Percentiles rank a stretch among this genome's conserved stretches.
Evolutionary conservation across 37 sponge, comb jelly and placozoan genomes (phyloP).

Genomic region (Geodia barretti): DNA sequence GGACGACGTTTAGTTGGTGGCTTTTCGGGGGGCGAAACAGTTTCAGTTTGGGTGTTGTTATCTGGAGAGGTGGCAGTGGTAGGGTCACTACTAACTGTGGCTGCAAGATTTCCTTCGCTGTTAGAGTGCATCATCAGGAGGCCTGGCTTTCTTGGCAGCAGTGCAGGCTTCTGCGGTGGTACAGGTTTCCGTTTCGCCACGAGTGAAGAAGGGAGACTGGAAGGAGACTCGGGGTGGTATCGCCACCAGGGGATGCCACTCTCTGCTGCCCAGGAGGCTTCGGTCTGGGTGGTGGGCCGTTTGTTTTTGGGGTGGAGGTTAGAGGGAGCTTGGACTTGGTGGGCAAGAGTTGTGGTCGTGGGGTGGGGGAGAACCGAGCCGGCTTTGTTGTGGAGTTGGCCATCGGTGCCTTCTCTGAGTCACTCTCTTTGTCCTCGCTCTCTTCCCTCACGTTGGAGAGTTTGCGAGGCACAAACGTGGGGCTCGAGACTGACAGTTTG

Average conservation of each 20-base stretch:
- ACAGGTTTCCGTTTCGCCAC: conserved; percentile 4
- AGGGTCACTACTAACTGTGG: not conserved
- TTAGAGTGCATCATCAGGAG: not conserved
- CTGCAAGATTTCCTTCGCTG: not conserved
- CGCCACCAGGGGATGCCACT: no score
- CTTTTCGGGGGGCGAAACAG: not conserved
- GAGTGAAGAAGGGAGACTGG: conserved; percentile 3
- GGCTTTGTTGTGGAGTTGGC: no score
- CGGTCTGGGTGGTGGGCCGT: not conserved
- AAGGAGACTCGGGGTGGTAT: conserved; percentile 2
- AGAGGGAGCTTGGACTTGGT: not conserved
- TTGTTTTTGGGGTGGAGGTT: not conserved
- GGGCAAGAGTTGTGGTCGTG: not conserved
- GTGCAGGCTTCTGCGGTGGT: not conserved
- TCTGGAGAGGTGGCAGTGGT: not conserved
- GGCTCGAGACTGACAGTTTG: not conserved
- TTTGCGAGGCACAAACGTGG: not conserved
- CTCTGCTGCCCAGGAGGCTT: no score
- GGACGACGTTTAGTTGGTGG: not conserved
- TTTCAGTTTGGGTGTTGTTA: not conserved
- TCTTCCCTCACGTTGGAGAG: not conserved
- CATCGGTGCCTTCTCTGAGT: not conserved
- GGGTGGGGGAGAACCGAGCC: not conserved
- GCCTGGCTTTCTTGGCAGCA: not conserved
- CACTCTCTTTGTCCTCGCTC: not conserved